Conservation (phyloP, 2,113 vertebrate genomes). For the Illadopsis cleaveri region DNA sequence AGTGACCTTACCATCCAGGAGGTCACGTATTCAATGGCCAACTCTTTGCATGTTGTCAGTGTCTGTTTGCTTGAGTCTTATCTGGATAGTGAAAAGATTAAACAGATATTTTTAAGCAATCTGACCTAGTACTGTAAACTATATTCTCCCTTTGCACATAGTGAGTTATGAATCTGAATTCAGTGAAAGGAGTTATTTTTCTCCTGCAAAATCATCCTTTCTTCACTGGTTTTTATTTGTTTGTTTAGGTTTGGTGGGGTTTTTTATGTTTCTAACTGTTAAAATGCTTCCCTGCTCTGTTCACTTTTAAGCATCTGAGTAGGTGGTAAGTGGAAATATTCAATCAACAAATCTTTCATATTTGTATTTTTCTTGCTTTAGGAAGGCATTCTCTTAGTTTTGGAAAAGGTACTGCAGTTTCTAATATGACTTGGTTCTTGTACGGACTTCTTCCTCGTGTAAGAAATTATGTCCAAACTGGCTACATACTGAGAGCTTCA, state of each 20-base stretch:
- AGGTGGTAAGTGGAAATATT: neutral
- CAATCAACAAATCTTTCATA: neutral
- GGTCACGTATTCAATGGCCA: neutral
- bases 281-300: neutral
- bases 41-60: neutral
- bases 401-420: neutral
- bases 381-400: neutral
- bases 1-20: neutral
- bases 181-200: neutral
- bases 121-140: neutral
- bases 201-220: neutral
- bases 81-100: neutral
- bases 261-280: neutral
- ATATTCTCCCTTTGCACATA: neutral
- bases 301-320: neutral
- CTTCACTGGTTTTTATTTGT: neutral
- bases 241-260: neutral
- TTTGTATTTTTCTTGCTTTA: neutral
- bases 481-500: neutral
- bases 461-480: neutral
- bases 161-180: neutral
- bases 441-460: neutral
- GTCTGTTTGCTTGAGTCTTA: neutral
- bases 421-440: neutral
- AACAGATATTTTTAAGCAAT: neutral